phyloP scores from a whole-genome alignment of 1,140 invertebrate genomes.

The Aplysia californica region DNA sequence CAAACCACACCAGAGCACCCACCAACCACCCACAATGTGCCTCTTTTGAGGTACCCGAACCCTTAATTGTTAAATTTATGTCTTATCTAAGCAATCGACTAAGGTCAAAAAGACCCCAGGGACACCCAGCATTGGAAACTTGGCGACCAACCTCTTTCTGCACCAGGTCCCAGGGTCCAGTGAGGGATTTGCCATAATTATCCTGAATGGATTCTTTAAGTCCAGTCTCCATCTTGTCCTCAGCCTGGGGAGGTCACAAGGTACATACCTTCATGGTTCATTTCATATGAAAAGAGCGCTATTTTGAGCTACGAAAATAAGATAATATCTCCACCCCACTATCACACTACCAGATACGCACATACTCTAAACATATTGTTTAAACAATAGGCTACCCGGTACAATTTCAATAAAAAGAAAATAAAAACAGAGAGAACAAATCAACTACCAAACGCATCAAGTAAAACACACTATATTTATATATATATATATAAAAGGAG shows the following conservation, averaged over 20 bases:
- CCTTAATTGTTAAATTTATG: no score
- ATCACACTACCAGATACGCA: neutral
- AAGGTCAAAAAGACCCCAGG: no score
- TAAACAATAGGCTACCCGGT: neutral
- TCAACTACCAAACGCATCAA: no score
- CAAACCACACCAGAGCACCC: no score
- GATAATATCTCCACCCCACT: neutral
- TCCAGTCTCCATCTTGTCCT: conserved; percentile 14
- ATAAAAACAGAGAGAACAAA: no score
- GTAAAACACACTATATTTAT: no score
- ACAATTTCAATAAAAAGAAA: neutral
- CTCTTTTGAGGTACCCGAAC: no score
- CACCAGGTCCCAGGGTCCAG: conserved; percentile 29
- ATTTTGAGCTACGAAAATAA: neutral
- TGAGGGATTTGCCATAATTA: conserved; percentile 7
- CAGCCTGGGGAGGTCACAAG: conserved; percentile 17
- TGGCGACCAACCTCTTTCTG: conserved; percentile 32
- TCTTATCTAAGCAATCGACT: no score
- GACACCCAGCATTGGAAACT: no score
- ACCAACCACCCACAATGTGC: no score
- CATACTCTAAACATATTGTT: neutral
- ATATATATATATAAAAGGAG: no score
- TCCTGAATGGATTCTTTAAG: conserved; percentile 25
- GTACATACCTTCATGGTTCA: neutral
- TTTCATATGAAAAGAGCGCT: neutral